These are phyloP conservation scores for Bembecia ichneumoniformis DNA, from an alignment of 2,888 invertebrate genomes.

Conservation along the genomic window DNA sequence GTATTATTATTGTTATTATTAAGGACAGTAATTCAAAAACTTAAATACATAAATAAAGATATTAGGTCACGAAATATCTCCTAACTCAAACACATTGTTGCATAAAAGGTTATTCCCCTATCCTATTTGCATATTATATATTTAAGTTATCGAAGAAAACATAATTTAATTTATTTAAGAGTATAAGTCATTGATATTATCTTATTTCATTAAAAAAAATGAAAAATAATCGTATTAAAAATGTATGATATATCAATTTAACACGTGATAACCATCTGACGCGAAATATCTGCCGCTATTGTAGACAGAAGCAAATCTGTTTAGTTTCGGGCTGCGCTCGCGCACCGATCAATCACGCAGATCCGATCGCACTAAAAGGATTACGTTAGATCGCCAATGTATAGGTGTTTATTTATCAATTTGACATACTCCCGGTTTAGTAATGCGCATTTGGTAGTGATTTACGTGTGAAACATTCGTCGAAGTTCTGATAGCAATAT, in stretches of 20 bases:
- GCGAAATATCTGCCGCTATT: neutral
- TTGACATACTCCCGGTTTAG: slow-evolving; percentile 38
- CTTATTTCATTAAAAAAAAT: too few species aligned
- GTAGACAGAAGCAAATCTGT: slow-evolving; percentile 18
- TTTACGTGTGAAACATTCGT: slow-evolving; percentile 51
- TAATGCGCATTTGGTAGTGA: slow-evolving; percentile 55
- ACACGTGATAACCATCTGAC: neutral
- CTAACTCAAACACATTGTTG: too few species aligned
- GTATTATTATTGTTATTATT: too few species aligned
- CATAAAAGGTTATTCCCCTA: too few species aligned
- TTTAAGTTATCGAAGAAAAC: too few species aligned
- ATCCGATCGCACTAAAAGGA: slow-evolving; percentile 43
- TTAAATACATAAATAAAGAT: too few species aligned
- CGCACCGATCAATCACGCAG: slow-evolving; percentile 39
- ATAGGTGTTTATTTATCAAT: slow-evolving; percentile 55
- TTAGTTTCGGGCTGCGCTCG: slow-evolving; percentile 23
- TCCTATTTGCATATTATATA: too few species aligned
- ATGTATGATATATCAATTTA: neutral
- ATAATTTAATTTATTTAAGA: too few species aligned
- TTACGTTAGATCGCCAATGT: slow-evolving; percentile 24
- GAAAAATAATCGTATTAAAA: neutral
- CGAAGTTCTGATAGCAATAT: slow-evolving; percentile 21
- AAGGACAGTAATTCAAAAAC: too few species aligned
- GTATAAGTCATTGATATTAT: neutral
- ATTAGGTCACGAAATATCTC: too few species aligned